These are phyloP conservation scores for Pipra filicauda DNA, from an alignment of 2,113 vertebrate species.

Conservation along the genomic window DNA sequence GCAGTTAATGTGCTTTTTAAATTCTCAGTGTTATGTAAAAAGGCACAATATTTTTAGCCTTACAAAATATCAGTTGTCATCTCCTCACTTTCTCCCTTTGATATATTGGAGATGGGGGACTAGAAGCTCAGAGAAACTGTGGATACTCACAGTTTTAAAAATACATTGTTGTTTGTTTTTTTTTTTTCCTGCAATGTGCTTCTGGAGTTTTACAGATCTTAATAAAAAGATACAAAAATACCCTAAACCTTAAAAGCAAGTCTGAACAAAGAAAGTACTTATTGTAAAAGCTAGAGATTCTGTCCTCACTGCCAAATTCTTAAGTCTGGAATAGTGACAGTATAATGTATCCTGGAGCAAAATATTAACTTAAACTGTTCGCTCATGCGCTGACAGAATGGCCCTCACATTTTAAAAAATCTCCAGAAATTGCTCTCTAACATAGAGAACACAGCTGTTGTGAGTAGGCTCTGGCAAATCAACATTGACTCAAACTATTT, in stretches of 20 bases:
- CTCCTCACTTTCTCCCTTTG: constrained; percentile 28
- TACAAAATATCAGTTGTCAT: constrained; percentile 57
- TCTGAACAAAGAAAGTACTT: not conserved
- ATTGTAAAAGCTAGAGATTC: not conserved
- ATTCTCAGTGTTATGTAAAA: constrained; percentile 58
- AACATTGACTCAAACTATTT: constrained; percentile 45
- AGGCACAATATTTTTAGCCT: constrained; percentile 53
- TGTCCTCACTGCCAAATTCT: not conserved
- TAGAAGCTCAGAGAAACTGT: not conserved
- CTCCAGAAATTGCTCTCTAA: constrained; percentile 9
- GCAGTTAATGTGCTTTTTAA: constrained; percentile 46
- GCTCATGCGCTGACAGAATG: not conserved
- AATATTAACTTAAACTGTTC: not conserved
- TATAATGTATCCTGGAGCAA: constrained; percentile 20
- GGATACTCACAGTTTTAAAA: not conserved
- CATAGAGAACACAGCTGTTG: constrained; percentile 24
- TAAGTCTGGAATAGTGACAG: not conserved
- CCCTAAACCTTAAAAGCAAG: not conserved
- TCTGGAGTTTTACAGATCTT: not conserved
- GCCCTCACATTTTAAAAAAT: not conserved
- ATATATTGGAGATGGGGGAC: not conserved
- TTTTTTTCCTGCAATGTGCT: not conserved
- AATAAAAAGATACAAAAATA: constrained; percentile 6
- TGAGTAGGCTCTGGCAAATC: constrained; percentile 52
- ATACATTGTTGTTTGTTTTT: not conserved